Conservation (phyloP, 2,888 invertebrate genomes). For the Leistus spinibarbis region DNA sequence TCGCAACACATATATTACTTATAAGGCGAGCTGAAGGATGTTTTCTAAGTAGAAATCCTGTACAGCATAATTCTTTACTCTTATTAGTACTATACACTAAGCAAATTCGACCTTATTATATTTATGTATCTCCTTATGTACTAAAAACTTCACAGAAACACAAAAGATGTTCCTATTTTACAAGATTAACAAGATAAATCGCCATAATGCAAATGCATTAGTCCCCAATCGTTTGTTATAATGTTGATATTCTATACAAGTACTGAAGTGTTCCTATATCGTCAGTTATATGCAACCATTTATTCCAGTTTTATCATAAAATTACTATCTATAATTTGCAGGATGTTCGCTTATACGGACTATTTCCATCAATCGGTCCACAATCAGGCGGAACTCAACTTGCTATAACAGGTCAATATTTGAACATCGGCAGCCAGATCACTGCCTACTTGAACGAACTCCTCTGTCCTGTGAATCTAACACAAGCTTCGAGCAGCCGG, state of each 20-base stretch:
- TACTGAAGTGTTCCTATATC: not conserved
- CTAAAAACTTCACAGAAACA: not conserved
- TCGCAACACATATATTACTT: no score
- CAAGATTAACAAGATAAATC: not conserved
- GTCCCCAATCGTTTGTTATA: not conserved
- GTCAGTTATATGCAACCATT: not conserved
- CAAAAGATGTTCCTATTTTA: not conserved
- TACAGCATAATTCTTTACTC: no score
- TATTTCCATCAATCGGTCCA: conserved; percentile 87
- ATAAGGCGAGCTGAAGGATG: no score
- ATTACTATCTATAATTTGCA: conserved; percentile 43
- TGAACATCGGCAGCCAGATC: conserved; percentile 91
- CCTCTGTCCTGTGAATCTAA: conserved; percentile 85
- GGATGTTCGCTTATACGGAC: conserved; percentile 80
- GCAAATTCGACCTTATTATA: not conserved
- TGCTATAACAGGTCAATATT: conserved; percentile 87
- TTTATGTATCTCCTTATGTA: conserved; percentile 1
- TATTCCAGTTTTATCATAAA: not conserved
- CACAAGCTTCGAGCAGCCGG: conserved; percentile 84
- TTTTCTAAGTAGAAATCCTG: no score
- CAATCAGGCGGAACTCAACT: conserved; percentile 95
- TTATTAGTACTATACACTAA: no score
- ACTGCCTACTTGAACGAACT: conserved; percentile 82
- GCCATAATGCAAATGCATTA: not conserved
- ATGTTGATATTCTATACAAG: not conserved